Conservation (phyloP, 1,140 invertebrate genomes). For the Megalonaias nervosa region DNA sequence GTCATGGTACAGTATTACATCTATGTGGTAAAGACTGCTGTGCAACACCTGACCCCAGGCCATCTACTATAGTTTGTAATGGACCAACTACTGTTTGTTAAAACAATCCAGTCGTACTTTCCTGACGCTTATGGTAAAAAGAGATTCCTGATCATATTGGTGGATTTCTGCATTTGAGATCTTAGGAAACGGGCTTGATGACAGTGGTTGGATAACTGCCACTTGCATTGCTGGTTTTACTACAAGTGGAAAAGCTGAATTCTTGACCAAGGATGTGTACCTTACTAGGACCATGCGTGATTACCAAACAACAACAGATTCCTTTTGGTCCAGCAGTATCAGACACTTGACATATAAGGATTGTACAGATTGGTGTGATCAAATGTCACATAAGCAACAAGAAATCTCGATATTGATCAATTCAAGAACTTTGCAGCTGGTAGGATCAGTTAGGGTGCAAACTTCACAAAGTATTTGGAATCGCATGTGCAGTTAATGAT, state of each 20-base stretch:
- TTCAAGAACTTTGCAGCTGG: constrained; percentile 13
- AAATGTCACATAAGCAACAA: neutral
- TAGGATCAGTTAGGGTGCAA: neutral
- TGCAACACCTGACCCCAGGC: constrained; percentile 45
- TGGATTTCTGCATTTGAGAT: constrained; percentile 9
- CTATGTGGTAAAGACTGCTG: constrained; percentile 33
- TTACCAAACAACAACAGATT: constrained; percentile 20
- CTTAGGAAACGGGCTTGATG: constrained; percentile 40
- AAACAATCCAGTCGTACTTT: constrained; percentile 48
- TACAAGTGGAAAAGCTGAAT: constrained; percentile 20
- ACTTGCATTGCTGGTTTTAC: constrained; percentile 31
- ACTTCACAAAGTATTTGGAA: constrained; percentile 9
- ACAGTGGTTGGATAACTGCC: constrained; percentile 43
- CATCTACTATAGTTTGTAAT: constrained; percentile 45
- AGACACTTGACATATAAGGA: neutral
- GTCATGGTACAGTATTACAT: constrained; percentile 43
- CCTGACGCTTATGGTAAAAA: constrained; percentile 39
- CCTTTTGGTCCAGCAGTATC: neutral
- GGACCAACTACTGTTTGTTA: constrained; percentile 47
- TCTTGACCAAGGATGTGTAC: constrained; percentile 25
- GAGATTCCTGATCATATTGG: constrained; percentile 31
- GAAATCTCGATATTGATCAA: constrained; percentile 5
- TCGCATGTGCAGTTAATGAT: neutral
- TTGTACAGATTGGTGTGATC: neutral
- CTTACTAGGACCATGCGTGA: constrained; percentile 21